Evolutionary conservation across 2,797 vertebrate genomes (phyloP).

Genomic region (Platalea minor): DNA sequence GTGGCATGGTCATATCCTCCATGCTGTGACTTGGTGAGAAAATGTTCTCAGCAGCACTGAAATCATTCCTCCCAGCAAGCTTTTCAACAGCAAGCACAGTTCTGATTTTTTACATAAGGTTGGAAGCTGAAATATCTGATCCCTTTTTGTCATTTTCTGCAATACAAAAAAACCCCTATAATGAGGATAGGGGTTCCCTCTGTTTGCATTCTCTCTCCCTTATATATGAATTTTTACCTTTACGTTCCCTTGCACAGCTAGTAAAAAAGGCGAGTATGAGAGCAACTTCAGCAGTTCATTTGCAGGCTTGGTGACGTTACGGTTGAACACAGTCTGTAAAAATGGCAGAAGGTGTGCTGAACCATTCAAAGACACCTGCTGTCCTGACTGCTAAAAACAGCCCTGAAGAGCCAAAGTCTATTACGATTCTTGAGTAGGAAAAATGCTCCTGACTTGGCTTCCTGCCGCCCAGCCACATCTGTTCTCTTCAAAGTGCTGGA

Average conservation of each 20-base stretch:
- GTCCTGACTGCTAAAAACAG: conserved; percentile 37
- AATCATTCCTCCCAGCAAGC: fast-evolving
- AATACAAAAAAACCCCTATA: background rate
- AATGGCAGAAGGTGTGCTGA: conserved; percentile 48
- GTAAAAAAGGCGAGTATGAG: background rate
- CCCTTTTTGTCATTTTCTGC: background rate
- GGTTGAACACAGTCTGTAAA: background rate
- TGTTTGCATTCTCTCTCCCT: background rate
- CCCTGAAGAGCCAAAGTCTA: conserved; percentile 4
- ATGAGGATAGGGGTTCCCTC: background rate
- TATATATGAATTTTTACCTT: background rate
- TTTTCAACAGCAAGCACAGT: background rate
- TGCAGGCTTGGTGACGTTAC: background rate
- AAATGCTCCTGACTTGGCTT: background rate
- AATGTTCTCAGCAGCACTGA: background rate
- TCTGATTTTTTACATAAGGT: background rate
- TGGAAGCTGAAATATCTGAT: background rate
- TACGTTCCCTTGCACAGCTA: background rate
- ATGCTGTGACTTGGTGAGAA: background rate
- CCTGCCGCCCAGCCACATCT: conserved; percentile 7
- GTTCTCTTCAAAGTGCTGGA: background rate
- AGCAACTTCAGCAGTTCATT: background rate
- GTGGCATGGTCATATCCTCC: background rate
- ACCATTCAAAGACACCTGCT: conserved; percentile 49
- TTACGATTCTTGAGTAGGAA: background rate